Evolutionary conservation across 2,113 vertebrate species (phyloP), one percentile per base, ranked within the genome.

Genomic region (Dinomys branickii): DNA sequence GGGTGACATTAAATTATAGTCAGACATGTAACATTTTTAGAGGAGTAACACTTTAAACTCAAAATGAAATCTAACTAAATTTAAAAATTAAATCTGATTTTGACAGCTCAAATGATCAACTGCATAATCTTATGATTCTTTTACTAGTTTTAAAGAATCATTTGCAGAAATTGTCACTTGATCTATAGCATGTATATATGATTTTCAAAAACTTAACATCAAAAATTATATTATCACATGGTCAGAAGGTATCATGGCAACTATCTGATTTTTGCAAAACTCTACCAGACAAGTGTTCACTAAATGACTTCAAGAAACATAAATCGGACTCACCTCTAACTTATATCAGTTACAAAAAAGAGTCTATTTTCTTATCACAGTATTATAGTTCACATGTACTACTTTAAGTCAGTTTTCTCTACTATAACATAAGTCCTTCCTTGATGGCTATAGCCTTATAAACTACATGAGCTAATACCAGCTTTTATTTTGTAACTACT

Each of bases 191-290:
- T 86, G 3, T 22, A 65, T 86, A 91, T 88, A 86, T 52, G 52
- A 59, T 86, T 94, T 75, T 94, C 16, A 63, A 94, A 85, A 85
- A 56, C 44, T 10, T 87, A 90, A 78, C 19, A 90, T 80, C 17
- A 35, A 50, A 94, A 85, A 90, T 61, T 41, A 67, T 0, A 94
- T 33, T 20, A 82, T 26, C 63, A 91, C 16, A 56, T 56, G 26
- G 56, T 83, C 38, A 69, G 20, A 94, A 3, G 2, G 44, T 59
- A 13, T 50, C 69, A 80, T 0, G 9, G 54, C 22, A 94, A 73
- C 8, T 59, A 65, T 94, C 65, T 69, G 24, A 14, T 35, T 92
- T 95, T 83, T 71, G 28, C 47, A 97, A 93, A 91, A 24, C 7
- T 85, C 90, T 38, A 52, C 35, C 10, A 52, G 52, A 44, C 14